These are phyloP conservation scores for Nilaparvata lugens DNA, from an alignment of 1,140 invertebrate genomes.

Conservation along the genomic window DNA sequence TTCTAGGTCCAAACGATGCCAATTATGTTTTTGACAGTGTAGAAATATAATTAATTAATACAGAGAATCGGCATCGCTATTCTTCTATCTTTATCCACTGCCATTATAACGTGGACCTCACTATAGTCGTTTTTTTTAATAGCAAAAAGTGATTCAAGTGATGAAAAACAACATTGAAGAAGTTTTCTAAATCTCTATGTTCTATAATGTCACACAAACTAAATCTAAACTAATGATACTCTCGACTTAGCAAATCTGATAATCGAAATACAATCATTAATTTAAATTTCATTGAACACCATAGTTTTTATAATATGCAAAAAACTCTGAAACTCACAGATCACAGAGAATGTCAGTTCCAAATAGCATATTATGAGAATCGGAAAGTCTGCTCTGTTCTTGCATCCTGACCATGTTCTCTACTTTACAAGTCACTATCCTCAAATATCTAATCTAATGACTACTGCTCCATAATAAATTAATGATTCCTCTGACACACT, in stretches of 20 bases:
- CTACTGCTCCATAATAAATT: constrained; percentile 42
- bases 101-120: too few relatives aligned
- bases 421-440: constrained; percentile 92
- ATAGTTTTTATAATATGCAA: too few relatives aligned
- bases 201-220: constrained; percentile 81
- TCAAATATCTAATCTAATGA: constrained; percentile 65
- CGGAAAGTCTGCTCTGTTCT: constrained; percentile 78
- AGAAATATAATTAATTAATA: too few relatives aligned
- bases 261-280: too few relatives aligned
- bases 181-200: constrained; percentile 77
- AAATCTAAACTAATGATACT: constrained; percentile 88
- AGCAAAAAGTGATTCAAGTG: too few relatives aligned
- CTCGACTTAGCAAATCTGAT: constrained; percentile 89
- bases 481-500: constrained; percentile 78
- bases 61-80: too few relatives aligned
- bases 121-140: too few relatives aligned
- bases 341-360: constrained; percentile 87
- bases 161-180: constrained; percentile 28
- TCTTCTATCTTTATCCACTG: too few relatives aligned
- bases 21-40: too few relatives aligned
- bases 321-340: constrained; percentile 49
- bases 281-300: too few relatives aligned
- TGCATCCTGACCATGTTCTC: constrained; percentile 77
- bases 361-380: constrained; percentile 86
- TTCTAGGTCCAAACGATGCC: too few relatives aligned